Evolutionary conservation across 2,797 vertebrate species (phyloP).

Genomic region (Anisognathus igniventris): DNA sequence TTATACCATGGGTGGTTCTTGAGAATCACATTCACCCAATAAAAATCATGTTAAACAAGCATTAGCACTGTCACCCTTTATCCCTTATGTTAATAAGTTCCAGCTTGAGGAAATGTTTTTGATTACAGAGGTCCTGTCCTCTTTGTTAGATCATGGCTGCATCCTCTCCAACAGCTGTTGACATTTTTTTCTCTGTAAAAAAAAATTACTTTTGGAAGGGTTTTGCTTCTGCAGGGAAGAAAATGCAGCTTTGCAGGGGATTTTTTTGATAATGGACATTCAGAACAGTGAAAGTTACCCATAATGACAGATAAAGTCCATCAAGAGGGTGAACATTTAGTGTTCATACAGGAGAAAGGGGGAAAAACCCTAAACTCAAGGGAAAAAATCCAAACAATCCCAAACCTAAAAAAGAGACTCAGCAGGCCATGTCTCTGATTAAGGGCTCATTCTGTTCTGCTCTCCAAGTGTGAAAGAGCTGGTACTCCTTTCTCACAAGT

Average conservation of each 20-base stretch:
- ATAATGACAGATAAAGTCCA: background rate
- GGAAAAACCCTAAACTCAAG: background rate
- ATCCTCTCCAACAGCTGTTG: conserved; percentile 49
- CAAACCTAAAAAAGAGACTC: background rate
- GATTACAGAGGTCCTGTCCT: conserved; percentile 50
- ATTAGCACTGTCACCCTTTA: conserved; percentile 49
- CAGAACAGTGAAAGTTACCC: background rate
- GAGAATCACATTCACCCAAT: conserved; percentile 21
- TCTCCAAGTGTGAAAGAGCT: background rate
- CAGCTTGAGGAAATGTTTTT: conserved; percentile 59
- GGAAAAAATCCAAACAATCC: background rate
- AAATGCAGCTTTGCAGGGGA: background rate
- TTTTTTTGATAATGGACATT: background rate
- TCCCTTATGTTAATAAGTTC: conserved; percentile 31
- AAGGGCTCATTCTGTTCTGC: background rate
- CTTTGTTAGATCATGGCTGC: conserved; percentile 44
- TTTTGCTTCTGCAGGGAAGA: background rate
- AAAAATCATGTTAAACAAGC: conserved; percentile 34
- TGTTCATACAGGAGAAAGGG: background rate
- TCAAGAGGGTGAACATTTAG: background rate
- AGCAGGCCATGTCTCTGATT: background rate
- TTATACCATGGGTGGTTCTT: conserved; percentile 23
- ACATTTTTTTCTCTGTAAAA: background rate
- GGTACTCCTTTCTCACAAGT: background rate
- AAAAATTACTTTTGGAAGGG: background rate